Conservation (phyloP, 2,113 vertebrate species). For the Cebus imitator region DNA sequence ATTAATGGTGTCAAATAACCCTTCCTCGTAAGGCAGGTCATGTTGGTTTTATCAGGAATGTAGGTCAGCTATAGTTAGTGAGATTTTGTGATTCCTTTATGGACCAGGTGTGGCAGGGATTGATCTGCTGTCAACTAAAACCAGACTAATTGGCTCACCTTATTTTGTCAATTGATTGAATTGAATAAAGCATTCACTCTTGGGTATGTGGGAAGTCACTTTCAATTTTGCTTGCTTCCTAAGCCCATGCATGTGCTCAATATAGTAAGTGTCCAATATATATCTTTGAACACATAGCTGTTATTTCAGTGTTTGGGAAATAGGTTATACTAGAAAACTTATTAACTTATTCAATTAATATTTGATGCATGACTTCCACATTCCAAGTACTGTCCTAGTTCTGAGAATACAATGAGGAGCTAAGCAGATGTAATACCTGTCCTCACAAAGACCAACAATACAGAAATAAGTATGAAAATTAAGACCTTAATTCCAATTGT, state of each 20-base stretch:
- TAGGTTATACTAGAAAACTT: not conserved
- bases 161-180: not conserved
- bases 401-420: not conserved
- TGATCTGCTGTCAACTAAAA: not conserved
- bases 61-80: not conserved
- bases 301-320: not conserved
- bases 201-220: not conserved
- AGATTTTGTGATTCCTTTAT: slow-evolving; percentile 17
- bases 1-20: not conserved
- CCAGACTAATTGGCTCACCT: not conserved
- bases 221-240: not conserved
- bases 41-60: slow-evolving; percentile 8
- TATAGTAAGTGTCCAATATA: not conserved
- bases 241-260: not conserved
- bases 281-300: not conserved
- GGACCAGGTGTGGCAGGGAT: not conserved
- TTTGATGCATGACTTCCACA: not conserved
- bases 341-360: not conserved
- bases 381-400: not conserved
- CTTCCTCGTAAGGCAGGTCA: not conserved
- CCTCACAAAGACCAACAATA: not conserved
- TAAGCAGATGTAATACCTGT: not conserved
- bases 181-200: not conserved
- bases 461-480: slow-evolving; percentile 17
- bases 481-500: slow-evolving; percentile 6